These are phyloP conservation scores for Pyrocoelia pectoralis DNA, from an alignment of 2,888 invertebrate genomes.

Conservation along the genomic window DNA sequence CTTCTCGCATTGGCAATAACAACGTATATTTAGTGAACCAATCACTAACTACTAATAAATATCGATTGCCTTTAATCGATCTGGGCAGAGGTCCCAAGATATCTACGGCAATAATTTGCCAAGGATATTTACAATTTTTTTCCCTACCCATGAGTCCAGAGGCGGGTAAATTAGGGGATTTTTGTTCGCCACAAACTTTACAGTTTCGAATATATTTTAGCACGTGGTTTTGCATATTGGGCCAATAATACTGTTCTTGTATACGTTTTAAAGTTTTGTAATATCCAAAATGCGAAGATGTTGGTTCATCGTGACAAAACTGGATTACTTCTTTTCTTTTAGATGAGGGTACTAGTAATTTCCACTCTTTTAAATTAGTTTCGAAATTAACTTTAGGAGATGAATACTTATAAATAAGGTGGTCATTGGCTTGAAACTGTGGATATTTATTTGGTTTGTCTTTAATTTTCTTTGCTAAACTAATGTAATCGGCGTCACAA, in stretches of 20 bases:
- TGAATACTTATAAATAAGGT: no score
- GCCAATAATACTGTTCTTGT: constrained; percentile 13
- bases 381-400: no score
- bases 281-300: constrained; percentile 10
- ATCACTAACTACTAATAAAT: constrained; percentile 19
- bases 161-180: not conserved
- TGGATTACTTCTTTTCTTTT: not conserved
- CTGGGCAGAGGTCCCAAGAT: constrained; percentile 27
- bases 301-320: not conserved
- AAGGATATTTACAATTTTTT: constrained; percentile 13
- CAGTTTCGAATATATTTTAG: not conserved
- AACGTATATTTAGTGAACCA: constrained; percentile 28
- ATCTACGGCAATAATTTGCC: constrained; percentile 27
- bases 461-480: no score
- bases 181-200: not conserved
- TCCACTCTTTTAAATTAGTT: no score
- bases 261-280: constrained; percentile 9
- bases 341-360: no score
- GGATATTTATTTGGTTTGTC: no score
- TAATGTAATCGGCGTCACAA: no score
- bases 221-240: constrained; percentile 3
- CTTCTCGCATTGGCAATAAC: constrained; percentile 13
- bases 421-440: no score
- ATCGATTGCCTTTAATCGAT: constrained; percentile 15
- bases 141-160: constrained; percentile 12